These are phyloP conservation scores for Acheta domesticus DNA, from an alignment of 2,888 invertebrate genomes.

Conservation along the genomic window DNA sequence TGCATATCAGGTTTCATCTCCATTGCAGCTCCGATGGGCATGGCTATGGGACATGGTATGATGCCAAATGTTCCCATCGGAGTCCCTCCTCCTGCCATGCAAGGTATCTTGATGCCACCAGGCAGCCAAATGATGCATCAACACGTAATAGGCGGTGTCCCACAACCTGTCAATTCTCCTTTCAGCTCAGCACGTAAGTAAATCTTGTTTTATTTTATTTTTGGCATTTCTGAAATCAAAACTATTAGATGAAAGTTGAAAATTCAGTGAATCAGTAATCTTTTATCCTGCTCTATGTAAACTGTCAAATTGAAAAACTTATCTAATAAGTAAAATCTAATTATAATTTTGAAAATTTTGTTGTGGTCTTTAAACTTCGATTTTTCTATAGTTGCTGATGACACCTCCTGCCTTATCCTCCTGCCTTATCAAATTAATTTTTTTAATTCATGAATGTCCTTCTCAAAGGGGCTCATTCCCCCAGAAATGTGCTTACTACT, in stretches of 20 bases:
- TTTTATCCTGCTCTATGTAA: not conserved
- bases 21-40: constrained; percentile 53
- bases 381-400: no score
- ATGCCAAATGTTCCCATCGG: constrained; percentile 55
- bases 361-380: no score
- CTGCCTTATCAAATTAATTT: no score
- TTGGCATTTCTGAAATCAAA: not conserved
- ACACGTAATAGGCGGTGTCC: constrained; percentile 47
- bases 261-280: not conserved
- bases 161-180: constrained; percentile 47
- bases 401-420: no score
- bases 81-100: constrained; percentile 58
- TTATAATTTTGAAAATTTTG: no score
- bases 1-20: constrained; percentile 39
- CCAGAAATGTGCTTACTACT: no score
- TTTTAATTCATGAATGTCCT: no score
- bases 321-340: no score
- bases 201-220: constrained; percentile 37
- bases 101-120: constrained; percentile 45
- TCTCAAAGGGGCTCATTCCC: no score
- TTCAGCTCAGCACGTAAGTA: constrained; percentile 42
- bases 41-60: constrained; percentile 49
- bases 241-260: not conserved
- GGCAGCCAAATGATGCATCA: constrained; percentile 46
- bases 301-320: no score